Percentiles rank a stretch among this genome's conserved stretches.
Evolutionary conservation across 2,797 vertebrate species (phyloP).

Genomic region (Echeneis naucrates): DNA sequence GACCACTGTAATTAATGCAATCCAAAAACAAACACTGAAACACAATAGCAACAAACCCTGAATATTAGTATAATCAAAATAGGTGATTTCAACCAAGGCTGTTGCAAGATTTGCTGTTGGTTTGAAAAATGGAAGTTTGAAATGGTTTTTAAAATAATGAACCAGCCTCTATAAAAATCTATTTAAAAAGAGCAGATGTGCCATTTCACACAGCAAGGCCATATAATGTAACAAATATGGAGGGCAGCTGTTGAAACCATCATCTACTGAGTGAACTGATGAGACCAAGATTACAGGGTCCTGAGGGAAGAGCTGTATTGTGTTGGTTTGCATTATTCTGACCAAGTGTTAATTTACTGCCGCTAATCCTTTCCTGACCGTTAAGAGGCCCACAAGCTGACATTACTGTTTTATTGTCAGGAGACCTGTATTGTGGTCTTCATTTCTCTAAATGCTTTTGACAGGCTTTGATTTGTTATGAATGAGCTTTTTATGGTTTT

Average conservation of each 20-base stretch:
- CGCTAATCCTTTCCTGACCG: constrained; percentile 2
- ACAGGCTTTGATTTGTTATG: constrained; percentile 10
- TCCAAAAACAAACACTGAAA: constrained; percentile 21
- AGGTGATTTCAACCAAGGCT: neutral
- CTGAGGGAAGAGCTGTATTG: constrained; percentile 30
- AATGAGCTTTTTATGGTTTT: constrained; percentile 2
- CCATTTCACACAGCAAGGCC: constrained; percentile 1
- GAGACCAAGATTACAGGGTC: constrained; percentile 21
- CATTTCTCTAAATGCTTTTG: constrained; percentile 7
- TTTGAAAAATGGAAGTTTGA: neutral
- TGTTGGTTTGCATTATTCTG: constrained; percentile 25
- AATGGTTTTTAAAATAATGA: neutral
- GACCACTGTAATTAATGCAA: constrained; percentile 45
- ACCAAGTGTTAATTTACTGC: constrained; percentile 19
- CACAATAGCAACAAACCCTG: constrained; percentile 6
- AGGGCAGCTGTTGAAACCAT: neutral
- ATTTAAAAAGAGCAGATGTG: neutral
- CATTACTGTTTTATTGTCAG: constrained; percentile 9
- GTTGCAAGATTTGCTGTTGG: constrained; percentile 1
- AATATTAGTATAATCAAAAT: constrained; percentile 23
- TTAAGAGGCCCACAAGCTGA: constrained; percentile 4
- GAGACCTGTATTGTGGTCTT: neutral
- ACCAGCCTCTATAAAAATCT: neutral
- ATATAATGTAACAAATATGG: neutral
- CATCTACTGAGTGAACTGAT: constrained; percentile 10